phyloP scores from a whole-genome alignment of 2,797 vertebrate species.

The Labeo calbasu region DNA sequence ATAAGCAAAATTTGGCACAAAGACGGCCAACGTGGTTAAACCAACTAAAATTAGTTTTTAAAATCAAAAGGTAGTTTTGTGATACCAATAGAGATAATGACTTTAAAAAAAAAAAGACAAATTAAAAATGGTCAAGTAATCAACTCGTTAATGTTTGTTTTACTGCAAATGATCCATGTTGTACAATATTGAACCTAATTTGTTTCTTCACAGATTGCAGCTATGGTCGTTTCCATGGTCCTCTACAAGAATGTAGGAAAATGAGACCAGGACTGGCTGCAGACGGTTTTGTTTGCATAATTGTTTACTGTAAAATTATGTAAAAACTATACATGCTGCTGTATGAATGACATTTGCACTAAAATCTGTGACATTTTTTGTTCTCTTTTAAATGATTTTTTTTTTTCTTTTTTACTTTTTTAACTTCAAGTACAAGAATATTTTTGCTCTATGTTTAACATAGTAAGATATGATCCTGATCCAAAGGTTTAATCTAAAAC shows the following conservation, averaged over 20 bases:
- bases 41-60: too few species aligned
- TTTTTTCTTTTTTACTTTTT: not conserved
- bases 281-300: not conserved
- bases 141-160: not conserved
- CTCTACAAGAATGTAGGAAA: conserved; percentile 48
- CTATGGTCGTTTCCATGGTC: conserved; percentile 56
- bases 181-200: not conserved
- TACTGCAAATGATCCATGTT: not conserved
- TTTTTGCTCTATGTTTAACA: not conserved
- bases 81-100: too few species aligned
- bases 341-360: not conserved
- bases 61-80: too few species aligned
- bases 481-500: not conserved
- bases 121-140: not conserved
- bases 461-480: not conserved
- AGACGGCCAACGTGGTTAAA: too few species aligned
- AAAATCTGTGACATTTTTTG: not conserved
- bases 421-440: not conserved
- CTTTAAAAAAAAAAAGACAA: not conserved
- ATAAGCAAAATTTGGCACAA: too few species aligned
- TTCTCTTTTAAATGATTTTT: not conserved
- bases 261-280: conserved; percentile 6
- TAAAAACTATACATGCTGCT: not conserved
- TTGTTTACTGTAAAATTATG: not conserved
- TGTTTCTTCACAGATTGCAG: conserved; percentile 49